Evolutionary conservation across 1,140 invertebrate genomes (phyloP), one percentile per base, ranked within the genome.

Genomic region (Ruditapes philippinarum): DNA sequence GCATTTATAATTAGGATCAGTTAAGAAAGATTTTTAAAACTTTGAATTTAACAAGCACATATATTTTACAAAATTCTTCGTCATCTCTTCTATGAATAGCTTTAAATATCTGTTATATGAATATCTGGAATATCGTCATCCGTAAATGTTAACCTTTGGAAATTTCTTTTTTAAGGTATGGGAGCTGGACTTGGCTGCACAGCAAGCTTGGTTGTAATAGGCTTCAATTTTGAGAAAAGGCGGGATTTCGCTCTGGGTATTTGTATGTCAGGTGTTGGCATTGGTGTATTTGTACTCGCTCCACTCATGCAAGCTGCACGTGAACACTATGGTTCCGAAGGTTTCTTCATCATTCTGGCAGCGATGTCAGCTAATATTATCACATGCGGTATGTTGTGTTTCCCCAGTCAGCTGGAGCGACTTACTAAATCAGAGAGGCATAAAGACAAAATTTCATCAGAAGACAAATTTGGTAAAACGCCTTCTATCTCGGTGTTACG

Each of bases 171-270:
- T 42, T 49, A n/a, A 89, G 88, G 88, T 33, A 57, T 49, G 3
- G 88, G 88, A 17, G 73, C 31, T 36, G 88, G 25, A 25, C 38
- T 89, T 25, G 88, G 73, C 40, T 89, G 74, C 54, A 89, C 73
- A 1, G 57, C 88, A 7, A 65, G 40, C 14, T 25, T 83, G 45
- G 54, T 89, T 33, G 70, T 89, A n/a, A 40, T 89, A 0, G 54
- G 73, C 40, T 89, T 78, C 42, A 76, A 89, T 68, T 89, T 89
- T 42, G n/a, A 40, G 17, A 76, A 62, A 36, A 54, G 57, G 12
- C 42, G 80, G 36, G 54, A 89, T 42, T 22, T 89, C 4, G 88
- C 88, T 12, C 28, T 76, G 22, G 79, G 88, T 33, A 78, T 89
- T 17, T 51, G 80, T 19, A n/a, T 83, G 19, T 25, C 88, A 5